Conservation (phyloP, 2,888 invertebrate species). For the Oscheius sp. region DNA sequence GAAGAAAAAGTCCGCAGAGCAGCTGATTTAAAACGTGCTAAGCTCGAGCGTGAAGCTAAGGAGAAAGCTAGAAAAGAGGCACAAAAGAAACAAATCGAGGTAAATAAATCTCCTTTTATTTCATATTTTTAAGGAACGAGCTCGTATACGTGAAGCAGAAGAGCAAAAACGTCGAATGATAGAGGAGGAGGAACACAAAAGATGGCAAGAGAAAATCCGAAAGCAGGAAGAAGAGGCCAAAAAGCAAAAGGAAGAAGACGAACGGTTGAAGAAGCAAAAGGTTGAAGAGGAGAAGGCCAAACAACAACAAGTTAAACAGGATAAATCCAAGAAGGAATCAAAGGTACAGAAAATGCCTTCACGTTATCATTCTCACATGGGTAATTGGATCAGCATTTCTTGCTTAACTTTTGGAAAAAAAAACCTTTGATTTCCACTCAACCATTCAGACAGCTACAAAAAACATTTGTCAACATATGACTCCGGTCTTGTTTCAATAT, state of each 20-base stretch:
- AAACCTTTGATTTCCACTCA: no score
- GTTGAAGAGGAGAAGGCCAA: not conserved
- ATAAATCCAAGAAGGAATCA: not conserved
- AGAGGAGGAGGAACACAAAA: slow-evolving; percentile 10
- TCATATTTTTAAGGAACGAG: slow-evolving; percentile 9
- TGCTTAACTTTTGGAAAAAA: not conserved
- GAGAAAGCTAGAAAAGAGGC: slow-evolving; percentile 17
- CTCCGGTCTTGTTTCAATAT: slow-evolving; percentile 27
- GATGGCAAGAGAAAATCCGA: slow-evolving; percentile 11
- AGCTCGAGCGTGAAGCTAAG: slow-evolving; percentile 7
- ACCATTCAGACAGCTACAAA: no score
- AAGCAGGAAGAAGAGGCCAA: slow-evolving; percentile 14
- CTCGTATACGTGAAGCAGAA: not conserved
- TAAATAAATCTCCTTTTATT: not conserved
- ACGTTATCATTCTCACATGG: not conserved
- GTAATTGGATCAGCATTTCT: not conserved
- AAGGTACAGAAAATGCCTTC: not conserved
- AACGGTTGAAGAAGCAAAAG: slow-evolving; percentile 21
- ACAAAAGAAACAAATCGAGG: slow-evolving; percentile 9
- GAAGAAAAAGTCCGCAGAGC: slow-evolving; percentile 26
- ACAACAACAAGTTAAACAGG: no score
- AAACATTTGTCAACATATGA: slow-evolving; percentile 6
- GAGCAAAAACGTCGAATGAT: not conserved
- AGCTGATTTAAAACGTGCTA: not conserved
- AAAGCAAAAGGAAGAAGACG: slow-evolving; percentile 14